Percentiles rank a stretch among this genome's conserved stretches.
These are phyloP conservation scores for Cyprinodon diabolis DNA, from an alignment of 2,797 vertebrate genomes.

Conservation along the genomic window DNA sequence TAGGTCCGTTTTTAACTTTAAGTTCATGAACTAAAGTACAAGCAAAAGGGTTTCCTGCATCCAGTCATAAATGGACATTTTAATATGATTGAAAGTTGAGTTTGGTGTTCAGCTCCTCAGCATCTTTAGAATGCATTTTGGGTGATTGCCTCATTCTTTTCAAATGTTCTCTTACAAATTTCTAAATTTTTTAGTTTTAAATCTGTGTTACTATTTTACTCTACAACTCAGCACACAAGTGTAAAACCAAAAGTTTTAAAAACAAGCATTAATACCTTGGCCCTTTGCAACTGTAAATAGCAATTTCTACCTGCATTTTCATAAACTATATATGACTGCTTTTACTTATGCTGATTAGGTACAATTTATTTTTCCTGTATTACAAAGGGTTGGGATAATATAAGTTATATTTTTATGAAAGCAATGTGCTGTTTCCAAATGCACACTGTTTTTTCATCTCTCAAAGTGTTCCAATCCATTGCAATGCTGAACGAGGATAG, in stretches of 20 bases:
- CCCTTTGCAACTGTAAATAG: background rate
- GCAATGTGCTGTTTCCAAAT: constrained; percentile 30
- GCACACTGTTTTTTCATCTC: constrained; percentile 32
- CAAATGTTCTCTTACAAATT: background rate
- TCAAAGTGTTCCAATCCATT: constrained; percentile 49
- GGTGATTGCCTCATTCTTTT: background rate
- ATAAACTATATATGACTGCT: background rate
- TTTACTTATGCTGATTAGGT: constrained; percentile 18
- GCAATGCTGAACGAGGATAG: constrained; percentile 48
- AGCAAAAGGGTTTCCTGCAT: background rate
- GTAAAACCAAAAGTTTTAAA: background rate
- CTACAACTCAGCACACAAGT: too few relatives aligned
- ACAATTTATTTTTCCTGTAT: constrained; percentile 23
- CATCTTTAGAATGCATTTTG: background rate
- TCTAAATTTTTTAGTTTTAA: background rate
- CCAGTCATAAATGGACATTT: background rate
- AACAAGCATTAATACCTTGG: too few relatives aligned
- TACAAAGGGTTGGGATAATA: constrained; percentile 12
- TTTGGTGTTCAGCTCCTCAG: background rate
- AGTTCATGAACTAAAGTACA: background rate
- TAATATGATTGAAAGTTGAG: background rate
- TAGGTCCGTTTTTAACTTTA: background rate
- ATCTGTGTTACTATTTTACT: background rate
- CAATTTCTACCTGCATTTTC: constrained; percentile 1
- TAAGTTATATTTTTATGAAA: constrained; percentile 25